These are phyloP conservation scores for Lymantria monacha DNA, from an alignment of 2,888 invertebrate species.

Conservation along the genomic window DNA sequence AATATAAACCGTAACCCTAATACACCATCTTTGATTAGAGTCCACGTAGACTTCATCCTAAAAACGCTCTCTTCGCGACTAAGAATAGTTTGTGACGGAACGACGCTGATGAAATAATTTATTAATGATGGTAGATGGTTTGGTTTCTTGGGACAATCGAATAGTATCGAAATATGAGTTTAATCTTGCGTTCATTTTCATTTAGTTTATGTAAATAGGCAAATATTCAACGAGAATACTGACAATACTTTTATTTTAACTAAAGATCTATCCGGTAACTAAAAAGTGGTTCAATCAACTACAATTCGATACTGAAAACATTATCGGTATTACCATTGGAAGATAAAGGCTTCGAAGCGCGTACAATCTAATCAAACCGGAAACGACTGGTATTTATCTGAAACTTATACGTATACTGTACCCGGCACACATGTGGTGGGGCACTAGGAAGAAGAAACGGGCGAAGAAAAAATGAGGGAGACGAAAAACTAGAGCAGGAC, in stretches of 20 bases:
- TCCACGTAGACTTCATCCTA: no score
- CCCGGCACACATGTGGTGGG: conserved; percentile 81
- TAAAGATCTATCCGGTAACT: conserved; percentile 5
- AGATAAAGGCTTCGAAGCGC: conserved; percentile 13
- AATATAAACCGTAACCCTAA: no score
- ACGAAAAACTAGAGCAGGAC: conserved; percentile 82
- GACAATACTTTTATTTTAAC: neutral
- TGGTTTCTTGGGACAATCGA: no score
- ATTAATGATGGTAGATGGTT: no score
- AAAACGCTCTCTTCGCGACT: no score
- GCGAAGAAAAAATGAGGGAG: conserved; percentile 82
- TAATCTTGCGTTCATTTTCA: no score
- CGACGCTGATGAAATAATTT: no score
- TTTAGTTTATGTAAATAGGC: neutral
- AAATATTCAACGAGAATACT: neutral
- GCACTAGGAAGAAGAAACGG: conserved; percentile 80
- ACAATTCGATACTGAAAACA: neutral
- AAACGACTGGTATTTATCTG: conserved; percentile 52
- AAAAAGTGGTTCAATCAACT: neutral
- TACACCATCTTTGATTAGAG: no score
- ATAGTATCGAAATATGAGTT: no score
- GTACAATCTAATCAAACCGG: conserved; percentile 50
- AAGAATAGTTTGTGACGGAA: no score
- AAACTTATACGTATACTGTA: conserved; percentile 41
- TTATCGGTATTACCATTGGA: neutral